phyloP scores from a whole-genome alignment of 2,113 vertebrate genomes.

The Egretta garzetta region DNA sequence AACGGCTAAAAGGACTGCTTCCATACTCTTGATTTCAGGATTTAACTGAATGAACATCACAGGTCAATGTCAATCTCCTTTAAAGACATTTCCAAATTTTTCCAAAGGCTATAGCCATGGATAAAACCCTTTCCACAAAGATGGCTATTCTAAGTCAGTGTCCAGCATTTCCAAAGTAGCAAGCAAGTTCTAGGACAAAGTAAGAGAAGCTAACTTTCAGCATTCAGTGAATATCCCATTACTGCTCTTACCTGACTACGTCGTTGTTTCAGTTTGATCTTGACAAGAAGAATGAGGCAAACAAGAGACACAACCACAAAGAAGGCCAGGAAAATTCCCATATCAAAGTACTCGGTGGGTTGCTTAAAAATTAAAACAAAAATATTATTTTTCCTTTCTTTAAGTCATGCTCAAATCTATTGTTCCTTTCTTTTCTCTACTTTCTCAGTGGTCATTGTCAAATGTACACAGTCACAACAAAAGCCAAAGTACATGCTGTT shows the following conservation, averaged over 20 bases:
- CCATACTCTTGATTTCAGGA: not conserved
- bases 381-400: not conserved
- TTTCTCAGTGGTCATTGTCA: not conserved
- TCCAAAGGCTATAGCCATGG: not conserved
- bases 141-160: not conserved
- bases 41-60: not conserved
- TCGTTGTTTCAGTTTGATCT: constrained; percentile 98
- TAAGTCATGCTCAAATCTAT: not conserved
- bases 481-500: not conserved
- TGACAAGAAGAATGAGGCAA: constrained; percentile 96
- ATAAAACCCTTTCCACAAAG: not conserved
- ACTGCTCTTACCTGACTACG: constrained; percentile 88
- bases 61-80: not conserved
- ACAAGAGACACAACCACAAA: constrained; percentile 97
- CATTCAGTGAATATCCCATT: not conserved
- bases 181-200: not conserved
- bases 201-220: not conserved
- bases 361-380: constrained; percentile 78
- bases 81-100: not conserved
- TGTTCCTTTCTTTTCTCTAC: not conserved
- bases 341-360: constrained; percentile 98
- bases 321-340: constrained; percentile 99
- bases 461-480: not conserved
- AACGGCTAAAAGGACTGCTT: not conserved
- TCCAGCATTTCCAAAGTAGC: not conserved